Evolutionary conservation across 2,888 invertebrate species (phyloP), one percentile per base, ranked within the genome.

Genomic region (Eucriotettix oculatus): DNA sequence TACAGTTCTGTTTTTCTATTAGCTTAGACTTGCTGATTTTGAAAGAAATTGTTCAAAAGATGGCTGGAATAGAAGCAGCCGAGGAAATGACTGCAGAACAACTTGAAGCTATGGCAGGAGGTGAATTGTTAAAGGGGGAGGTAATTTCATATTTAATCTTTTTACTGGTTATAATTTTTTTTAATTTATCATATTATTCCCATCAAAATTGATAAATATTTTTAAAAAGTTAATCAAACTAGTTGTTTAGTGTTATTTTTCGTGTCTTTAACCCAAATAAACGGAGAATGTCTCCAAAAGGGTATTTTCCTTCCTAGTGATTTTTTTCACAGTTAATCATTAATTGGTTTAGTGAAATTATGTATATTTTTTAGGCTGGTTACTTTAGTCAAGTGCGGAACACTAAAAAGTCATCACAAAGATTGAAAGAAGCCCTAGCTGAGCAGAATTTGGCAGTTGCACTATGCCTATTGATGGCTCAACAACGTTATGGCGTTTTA

Each of bases 11-110:
- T 48, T n/a, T n/a, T 14, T 48, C 1, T 48, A 74, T 64, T 72
- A 87, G 90, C 76, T 84, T 86, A 78, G 96, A 97, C 76, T 79
- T 95, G 67, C 76, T 98, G 42, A 88, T 99, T 66, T 77, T 99
- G 60, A 92, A 97, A 72, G 98, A 99, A 77, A 90, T 99, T 66
- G 92, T 99, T 54, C 94, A 96, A 75, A 98, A 97, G 78, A 99
- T 99, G 98, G 93, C 96, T 1, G 99, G 99, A 1, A 93, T 99
- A 60, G 99, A 99, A 75, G 88, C 96, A 0, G 88, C 89, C 0
- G 95, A 96, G 72, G 96, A 96, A 75, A 87, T 97, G 80, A 99
- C 98, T 0, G 80, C 87, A 29, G 97, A 98, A 69, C 98, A 99
- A 71, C 75, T 99, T 59, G 93, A 94, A 70, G 97, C 98, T 0